These are phyloP conservation scores for Polydrusus cervinus DNA, from an alignment of 2,888 invertebrate genomes.

Conservation along the genomic window DNA sequence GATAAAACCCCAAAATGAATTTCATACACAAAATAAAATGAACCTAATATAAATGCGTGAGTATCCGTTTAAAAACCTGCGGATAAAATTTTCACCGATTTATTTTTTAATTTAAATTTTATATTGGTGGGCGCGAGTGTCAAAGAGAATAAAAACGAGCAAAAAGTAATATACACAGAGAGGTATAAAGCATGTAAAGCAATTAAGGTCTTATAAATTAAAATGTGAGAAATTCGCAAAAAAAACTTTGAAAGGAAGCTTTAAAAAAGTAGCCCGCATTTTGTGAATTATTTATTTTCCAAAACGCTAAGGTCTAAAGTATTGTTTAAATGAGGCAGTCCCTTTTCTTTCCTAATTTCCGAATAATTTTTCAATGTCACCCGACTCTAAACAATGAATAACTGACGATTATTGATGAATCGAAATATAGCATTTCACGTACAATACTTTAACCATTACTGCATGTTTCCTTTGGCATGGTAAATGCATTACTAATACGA, in stretches of 20 bases:
- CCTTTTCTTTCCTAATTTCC: conserved; percentile 19
- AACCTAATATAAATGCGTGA: conserved; percentile 10
- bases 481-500: conserved; percentile 46
- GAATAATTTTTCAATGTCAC: conserved; percentile 31
- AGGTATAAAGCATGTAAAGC: neutral
- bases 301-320: neutral
- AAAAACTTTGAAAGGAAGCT: conserved; percentile 5
- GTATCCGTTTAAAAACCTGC: conserved; percentile 5
- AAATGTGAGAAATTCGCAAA: neutral
- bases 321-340: conserved; percentile 3
- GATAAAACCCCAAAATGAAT: neutral
- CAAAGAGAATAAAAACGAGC: conserved; percentile 2
- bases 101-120: conserved; percentile 19
- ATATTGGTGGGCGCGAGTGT: conserved; percentile 5
- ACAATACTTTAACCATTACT: conserved; percentile 23
- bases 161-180: conserved; percentile 1
- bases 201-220: conserved; percentile 13
- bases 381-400: conserved; percentile 26
- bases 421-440: conserved; percentile 17
- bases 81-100: conserved; percentile 10
- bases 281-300: neutral
- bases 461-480: conserved; percentile 43
- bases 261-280: conserved; percentile 10
- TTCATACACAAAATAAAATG: neutral
- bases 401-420: conserved; percentile 50